These are phyloP conservation scores for Pomatostomus ruficeps DNA, from an alignment of 2,113 vertebrate genomes.

Conservation along the genomic window DNA sequence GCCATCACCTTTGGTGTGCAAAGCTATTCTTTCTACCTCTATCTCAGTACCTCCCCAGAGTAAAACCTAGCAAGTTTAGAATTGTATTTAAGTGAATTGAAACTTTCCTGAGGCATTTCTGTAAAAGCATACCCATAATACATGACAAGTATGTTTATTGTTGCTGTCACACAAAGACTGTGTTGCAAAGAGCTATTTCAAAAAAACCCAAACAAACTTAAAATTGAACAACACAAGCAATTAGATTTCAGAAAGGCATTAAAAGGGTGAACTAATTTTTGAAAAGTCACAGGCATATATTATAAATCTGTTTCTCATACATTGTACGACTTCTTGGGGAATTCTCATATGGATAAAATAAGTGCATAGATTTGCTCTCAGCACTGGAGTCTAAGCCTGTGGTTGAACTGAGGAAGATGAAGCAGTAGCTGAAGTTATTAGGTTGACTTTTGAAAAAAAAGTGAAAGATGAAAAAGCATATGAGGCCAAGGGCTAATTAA, in stretches of 20 bases:
- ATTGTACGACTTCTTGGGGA: neutral
- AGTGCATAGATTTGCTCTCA: neutral
- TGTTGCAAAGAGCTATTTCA: neutral
- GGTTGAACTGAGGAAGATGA: neutral
- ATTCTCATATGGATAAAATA: neutral
- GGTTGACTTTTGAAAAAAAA: neutral
- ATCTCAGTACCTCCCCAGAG: neutral
- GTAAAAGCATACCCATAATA: neutral
- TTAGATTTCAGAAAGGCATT: neutral
- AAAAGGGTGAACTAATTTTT: neutral
- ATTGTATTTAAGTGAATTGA: neutral
- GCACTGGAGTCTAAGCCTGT: neutral
- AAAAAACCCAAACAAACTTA: neutral
- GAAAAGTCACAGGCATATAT: neutral
- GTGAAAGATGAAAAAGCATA: neutral
- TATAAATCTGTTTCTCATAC: neutral
- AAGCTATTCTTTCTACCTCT: neutral
- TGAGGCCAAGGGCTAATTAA: slow-evolving; percentile 8
- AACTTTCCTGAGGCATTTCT: neutral
- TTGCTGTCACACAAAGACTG: neutral
- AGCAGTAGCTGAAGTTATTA: neutral
- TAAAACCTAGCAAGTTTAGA: neutral
- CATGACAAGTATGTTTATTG: neutral
- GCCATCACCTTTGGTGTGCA: neutral
- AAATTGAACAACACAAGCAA: neutral